Base-by-base conservation (phyloP, 2,113 vertebrate genomes). In the Pteropus alecto region DNA sequence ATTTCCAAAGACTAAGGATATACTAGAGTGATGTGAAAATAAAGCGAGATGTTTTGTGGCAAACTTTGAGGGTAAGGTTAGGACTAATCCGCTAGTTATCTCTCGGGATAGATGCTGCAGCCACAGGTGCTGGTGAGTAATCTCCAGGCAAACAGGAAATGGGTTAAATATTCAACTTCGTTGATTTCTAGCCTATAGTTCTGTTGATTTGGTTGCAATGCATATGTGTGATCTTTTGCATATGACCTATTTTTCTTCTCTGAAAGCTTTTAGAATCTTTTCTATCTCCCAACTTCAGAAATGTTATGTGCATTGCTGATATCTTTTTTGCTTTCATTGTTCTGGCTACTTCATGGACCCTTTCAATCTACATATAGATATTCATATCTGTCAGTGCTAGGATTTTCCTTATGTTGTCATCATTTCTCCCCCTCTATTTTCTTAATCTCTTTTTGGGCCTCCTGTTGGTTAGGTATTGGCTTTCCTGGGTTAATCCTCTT, bases 271-370 rank as follows among this genome's bases (percentile, higher is more conserved):
- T 89, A 90, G 14, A 56, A 67, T 77, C 60, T 84, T 60, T 60
- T 85, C 41, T 77, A 58, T 73, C 19, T 19, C 46, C 30, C 83
- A n/a, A 90, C 43, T 94, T 93, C 24, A 86, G 43, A 85, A 95
- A 82, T 81, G 54, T 73, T 76, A 28, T 22, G 8, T 88, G 48
- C 51, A 76, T 73, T 93, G 68, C 22, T 46, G 73, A 73, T 88
- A 86, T 93, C 63, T 58, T 67, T 94, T 83, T 92, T 79, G 6
- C 48, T 92, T 93, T 96, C 43, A 84, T 83, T 87, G 6, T 93
- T 73, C 67, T 94, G 41, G 30, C 61, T 91, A 33, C 43, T 76
- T 96, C 65, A 63, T 96, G 56, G 28, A 56, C 35, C 6, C 21
- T 83, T 90, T 94, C 24, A 58, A 4, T 71, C 9, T 93, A 63